A percentile compares a stretch with the other conserved stretches of the same genome.
Evolutionary conservation across 2,797 vertebrate genomes (phyloP).

Genomic region (Myiothlypis chrysogaster): DNA sequence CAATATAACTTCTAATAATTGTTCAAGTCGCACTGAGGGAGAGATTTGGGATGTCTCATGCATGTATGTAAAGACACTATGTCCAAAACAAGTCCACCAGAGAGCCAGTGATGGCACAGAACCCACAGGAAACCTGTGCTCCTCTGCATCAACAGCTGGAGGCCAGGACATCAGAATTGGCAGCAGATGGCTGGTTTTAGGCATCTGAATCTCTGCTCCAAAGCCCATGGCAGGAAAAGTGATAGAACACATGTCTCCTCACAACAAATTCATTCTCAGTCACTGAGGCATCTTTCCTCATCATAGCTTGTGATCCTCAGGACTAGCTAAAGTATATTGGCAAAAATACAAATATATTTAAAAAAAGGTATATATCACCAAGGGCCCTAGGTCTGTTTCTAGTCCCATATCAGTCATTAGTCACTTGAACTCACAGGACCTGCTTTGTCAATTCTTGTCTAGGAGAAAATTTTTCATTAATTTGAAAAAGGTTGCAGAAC

Average conservation of each 20-base stretch:
- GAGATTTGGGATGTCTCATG: background rate
- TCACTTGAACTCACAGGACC: background rate
- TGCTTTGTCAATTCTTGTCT: background rate
- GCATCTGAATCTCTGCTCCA: background rate
- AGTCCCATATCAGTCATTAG: background rate
- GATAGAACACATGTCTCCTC: background rate
- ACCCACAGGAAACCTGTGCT: background rate
- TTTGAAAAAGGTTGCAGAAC: background rate
- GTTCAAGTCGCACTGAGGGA: background rate
- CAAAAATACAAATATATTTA: background rate
- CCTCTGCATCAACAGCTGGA: background rate
- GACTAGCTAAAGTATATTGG: background rate
- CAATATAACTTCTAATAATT: background rate
- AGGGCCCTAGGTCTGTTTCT: background rate
- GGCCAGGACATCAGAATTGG: background rate
- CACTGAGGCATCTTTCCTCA: background rate
- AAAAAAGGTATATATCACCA: background rate
- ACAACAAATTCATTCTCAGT: background rate
- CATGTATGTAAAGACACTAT: fast-evolving
- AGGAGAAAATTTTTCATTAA: background rate
- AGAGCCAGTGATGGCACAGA: background rate
- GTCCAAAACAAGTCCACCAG: background rate
- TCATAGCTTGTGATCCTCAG: background rate
- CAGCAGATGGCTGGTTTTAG: background rate
- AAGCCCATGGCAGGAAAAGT: background rate